Evolutionary conservation across 2,888 invertebrate species (phyloP).

Genomic region (Diplolepis rosae): DNA sequence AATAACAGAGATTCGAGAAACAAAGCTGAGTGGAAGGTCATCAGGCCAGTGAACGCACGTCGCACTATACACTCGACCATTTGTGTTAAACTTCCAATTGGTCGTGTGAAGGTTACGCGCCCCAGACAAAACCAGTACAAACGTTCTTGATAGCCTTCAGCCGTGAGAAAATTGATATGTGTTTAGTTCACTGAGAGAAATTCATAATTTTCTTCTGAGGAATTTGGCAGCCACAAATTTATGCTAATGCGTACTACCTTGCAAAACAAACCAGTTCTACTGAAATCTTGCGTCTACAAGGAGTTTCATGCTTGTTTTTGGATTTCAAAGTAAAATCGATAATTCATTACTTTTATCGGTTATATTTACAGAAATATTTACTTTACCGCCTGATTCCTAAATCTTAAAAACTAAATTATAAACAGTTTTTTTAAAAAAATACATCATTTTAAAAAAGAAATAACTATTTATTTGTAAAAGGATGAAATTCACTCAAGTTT

Average conservation of each 20-base stretch:
- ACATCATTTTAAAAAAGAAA: too few relatives aligned
- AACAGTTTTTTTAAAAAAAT: too few relatives aligned
- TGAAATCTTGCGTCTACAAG: neutral
- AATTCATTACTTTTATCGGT: too few relatives aligned
- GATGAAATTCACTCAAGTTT: too few relatives aligned
- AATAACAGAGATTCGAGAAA: constrained; percentile 49
- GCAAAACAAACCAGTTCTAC: neutral
- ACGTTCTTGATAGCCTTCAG: neutral
- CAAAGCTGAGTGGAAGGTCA: constrained; percentile 53
- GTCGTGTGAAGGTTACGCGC: constrained; percentile 18
- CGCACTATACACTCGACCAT: constrained; percentile 41
- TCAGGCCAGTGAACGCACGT: constrained; percentile 58
- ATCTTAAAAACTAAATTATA: too few relatives aligned
- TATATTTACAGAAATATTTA: too few relatives aligned
- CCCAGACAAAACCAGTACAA: neutral
- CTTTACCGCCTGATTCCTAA: too few relatives aligned
- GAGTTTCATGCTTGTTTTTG: constrained; percentile 3
- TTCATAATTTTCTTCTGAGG: neutral
- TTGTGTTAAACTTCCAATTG: constrained; percentile 36
- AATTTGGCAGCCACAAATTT: constrained; percentile 9
- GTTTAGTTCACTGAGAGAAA: neutral
- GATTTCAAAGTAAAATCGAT: neutral
- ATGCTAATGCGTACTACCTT: constrained; percentile 4
- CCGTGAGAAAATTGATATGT: constrained; percentile 11
- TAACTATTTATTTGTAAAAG: too few relatives aligned